Evolutionary conservation across 35 echinoderm and acorn worm genomes (phyloP), one percentile per base, ranked within the genome.

Genomic region (Strongylocentrotus purpuratus): DNA sequence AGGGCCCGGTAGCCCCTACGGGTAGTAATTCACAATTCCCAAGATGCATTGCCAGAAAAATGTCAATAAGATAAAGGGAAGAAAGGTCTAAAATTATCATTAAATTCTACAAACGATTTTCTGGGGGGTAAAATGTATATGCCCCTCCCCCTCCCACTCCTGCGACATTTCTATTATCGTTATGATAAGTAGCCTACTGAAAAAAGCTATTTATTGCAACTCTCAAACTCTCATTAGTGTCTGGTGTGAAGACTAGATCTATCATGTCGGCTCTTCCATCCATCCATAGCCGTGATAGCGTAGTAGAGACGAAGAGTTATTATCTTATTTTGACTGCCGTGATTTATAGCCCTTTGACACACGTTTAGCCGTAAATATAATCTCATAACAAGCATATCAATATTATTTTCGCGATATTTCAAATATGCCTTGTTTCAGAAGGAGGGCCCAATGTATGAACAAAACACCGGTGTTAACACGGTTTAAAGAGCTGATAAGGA

Each of bases 351-450:
- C 11, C 20, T 32, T 31, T 58, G 91, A 93, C 91, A 58, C 91
- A 93, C 91, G 91, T 93, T 93, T 93, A 93, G 48, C 91, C 91
- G 91, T 93, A 93, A 93, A 93, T 93, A 93, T 93, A 93, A 93
- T 93, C 91, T 93, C 91, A 93, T 93, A 93, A 93, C 91, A 93
- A 93, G 91, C 46, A 58, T 93, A 93, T 93, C 91, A 93, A 93
- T 93, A 93, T 93, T 93, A 93, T 93, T 93, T 93, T 93, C 46
- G 20, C 91, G 91, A 93, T 93, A 93, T 93, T 93, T 93, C 91
- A 93, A 93, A 93, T 93, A 93, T 93, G 65, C 28, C 65, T 58
- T 93, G 7, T 89, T 33, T 33, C 32, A 45, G 32, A 25, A 31
- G 18, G 87, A 45, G 9, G 20, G 87, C 45, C 14, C 28, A 22